Evolutionary conservation across 2,888 invertebrate species (phyloP).

Genomic region (Acanthoscelides obtectus): DNA sequence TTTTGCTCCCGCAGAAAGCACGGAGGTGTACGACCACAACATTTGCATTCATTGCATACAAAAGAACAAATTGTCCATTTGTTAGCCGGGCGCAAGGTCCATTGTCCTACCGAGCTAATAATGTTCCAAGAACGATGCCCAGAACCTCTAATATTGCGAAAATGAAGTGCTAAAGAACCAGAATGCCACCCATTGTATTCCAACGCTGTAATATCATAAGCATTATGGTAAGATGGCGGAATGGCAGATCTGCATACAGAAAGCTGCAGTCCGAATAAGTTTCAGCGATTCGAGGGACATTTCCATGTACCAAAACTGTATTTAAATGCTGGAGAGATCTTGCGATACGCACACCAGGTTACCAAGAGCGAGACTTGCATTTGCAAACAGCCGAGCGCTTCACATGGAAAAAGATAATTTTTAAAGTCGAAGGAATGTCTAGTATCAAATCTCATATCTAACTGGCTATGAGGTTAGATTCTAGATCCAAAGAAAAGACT

Average conservation of each 20-base stretch:
- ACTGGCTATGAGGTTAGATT: no score
- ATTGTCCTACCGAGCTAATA: neutral
- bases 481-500: no score
- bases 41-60: neutral
- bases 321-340: constrained; percentile 21
- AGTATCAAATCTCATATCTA: neutral
- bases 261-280: constrained; percentile 29
- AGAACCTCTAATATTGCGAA: constrained; percentile 18
- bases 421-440: neutral
- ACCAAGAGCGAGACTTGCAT: neutral
- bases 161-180: constrained; percentile 29
- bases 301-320: constrained; percentile 45
- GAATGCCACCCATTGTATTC: constrained; percentile 35
- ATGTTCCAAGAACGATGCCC: neutral
- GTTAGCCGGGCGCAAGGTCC: neutral
- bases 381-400: constrained; percentile 3
- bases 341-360: neutral
- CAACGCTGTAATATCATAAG: constrained; percentile 36
- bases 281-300: constrained; percentile 19
- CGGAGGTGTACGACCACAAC: neutral
- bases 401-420: neutral
- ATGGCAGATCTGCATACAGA: constrained; percentile 40
- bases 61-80: neutral
- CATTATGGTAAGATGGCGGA: constrained; percentile 38
- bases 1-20: neutral